Base-by-base conservation (phyloP, 1,140 invertebrate species). In the Drosophila bocki region DNA sequence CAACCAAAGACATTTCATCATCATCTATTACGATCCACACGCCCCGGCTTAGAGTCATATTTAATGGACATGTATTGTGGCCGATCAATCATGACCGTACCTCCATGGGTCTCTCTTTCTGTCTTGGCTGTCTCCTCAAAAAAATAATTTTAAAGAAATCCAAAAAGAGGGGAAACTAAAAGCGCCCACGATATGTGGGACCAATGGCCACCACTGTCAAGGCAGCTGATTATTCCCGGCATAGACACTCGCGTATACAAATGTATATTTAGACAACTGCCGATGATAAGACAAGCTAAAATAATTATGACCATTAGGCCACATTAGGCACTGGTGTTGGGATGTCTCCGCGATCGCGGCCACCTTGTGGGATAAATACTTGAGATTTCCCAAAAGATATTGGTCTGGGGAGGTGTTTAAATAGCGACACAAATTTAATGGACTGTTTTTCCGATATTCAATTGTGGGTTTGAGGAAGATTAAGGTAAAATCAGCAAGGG, bases 261-360 rank as follows among this genome's bases (percentile, higher is more conserved):
- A 80, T 87, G 76, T 77, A 70, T 71, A 78, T 77, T 87, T 82
- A 75, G 80, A 80, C 69, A 88, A 87, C 48, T 75, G 57, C 51
- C 51, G 54, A 54, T 81, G 85, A 88, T 88, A 88, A 90, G 78
- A 78, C 78, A 83, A 90, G 70, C 71, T 67, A 82, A 88, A 88
- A 88, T 90, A 88, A 88, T 88, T 88, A 90, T 84, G 64, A 64
- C 85, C 85, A 88, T 88, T 88, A 88, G 85, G 70, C 59, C 63
- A 75, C 81, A 78, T 78, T 78, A 74, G 83, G 76, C 77, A 63
- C 53, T 72, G 65, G 50, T 80, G 51, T 48, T 54, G 64, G 82
- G 51, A 79, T 47, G 75, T 56, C 75, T 41, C 39, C 17, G 39
- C 53, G 50, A 54, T 69, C 56, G 47, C 39, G 11, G 41, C 26